These are phyloP conservation scores for Leptinotarsa rubiginosa DNA, from an alignment of 2,888 invertebrate species.

Conservation along the genomic window DNA sequence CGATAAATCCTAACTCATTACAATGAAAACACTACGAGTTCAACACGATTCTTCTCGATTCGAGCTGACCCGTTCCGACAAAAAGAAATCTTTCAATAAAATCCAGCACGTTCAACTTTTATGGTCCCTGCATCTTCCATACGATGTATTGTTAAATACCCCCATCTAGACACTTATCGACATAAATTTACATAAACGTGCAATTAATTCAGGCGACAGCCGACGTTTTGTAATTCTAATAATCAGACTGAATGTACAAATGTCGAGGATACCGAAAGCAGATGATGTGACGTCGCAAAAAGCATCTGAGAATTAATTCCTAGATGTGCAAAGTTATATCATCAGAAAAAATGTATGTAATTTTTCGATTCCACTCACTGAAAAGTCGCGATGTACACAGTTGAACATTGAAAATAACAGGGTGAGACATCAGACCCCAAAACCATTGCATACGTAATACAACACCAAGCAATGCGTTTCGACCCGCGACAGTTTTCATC, in stretches of 20 bases:
- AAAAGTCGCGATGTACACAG: no score
- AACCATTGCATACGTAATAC: no score
- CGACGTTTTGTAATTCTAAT: conserved; percentile 11
- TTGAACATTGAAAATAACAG: no score
- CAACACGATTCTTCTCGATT: neutral
- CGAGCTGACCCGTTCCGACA: neutral
- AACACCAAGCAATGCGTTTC: no score
- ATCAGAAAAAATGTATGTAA: no score
- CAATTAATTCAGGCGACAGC: conserved; percentile 11
- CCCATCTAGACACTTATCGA: conserved; percentile 4
- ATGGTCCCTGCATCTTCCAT: conserved; percentile 9
- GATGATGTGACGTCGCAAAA: neutral
- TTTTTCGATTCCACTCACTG: no score
- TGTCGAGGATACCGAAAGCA: neutral
- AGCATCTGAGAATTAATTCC: neutral
- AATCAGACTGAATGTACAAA: conserved; percentile 6
- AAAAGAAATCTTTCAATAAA: neutral
- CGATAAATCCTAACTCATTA: no score
- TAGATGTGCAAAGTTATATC: no score
- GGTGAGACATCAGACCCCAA: no score
- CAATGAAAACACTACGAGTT: no score
- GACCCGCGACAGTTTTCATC: no score
- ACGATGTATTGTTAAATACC: conserved; percentile 13
- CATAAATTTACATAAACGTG: conserved; percentile 11
- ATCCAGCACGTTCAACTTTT: conserved; percentile 10